phyloP scores from a whole-genome alignment of 2,113 vertebrate species.

The Salvelinus alpinus region DNA sequence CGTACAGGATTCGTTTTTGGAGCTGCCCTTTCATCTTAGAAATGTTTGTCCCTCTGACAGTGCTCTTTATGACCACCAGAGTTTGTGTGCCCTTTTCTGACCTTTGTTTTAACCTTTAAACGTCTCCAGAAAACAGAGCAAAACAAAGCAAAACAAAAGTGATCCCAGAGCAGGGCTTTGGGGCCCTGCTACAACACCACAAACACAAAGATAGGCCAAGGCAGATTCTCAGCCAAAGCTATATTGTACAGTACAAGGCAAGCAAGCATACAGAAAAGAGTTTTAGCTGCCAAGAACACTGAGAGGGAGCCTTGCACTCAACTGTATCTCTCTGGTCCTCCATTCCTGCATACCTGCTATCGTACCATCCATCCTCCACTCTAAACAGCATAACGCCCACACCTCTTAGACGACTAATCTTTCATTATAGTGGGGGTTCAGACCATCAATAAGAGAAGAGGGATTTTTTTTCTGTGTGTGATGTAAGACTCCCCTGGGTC shows the following conservation, averaged over 20 bases:
- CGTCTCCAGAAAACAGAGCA: constrained; percentile 5
- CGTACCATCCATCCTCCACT: constrained; percentile 48
- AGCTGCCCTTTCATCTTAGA: constrained; percentile 5
- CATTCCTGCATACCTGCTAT: constrained; percentile 38
- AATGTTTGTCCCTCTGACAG: constrained; percentile 9
- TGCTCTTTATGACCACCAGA: neutral
- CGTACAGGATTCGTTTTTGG: neutral
- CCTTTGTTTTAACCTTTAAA: constrained; percentile 12
- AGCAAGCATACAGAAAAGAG: constrained; percentile 31
- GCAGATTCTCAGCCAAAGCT: constrained; percentile 30
- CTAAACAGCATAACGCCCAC: constrained; percentile 52
- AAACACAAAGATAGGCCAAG: constrained; percentile 9
- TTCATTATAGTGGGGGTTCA: neutral
- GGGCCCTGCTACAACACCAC: constrained; percentile 22
- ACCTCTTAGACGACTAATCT: constrained; percentile 36
- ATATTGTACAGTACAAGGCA: constrained; percentile 1
- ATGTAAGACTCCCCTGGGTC: constrained; percentile 45
- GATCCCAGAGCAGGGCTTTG: constrained; percentile 11
- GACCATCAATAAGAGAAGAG: constrained; percentile 45
- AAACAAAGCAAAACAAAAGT: constrained; percentile 29
- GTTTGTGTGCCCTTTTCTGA: constrained; percentile 10
- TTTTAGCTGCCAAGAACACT: constrained; percentile 51
- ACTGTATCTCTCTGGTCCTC: constrained; percentile 28
- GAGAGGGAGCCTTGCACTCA: constrained; percentile 41
- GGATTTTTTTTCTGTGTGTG: constrained; percentile 27